These are phyloP conservation scores for Mamestra configurata DNA, from an alignment of 1,140 invertebrate species.

Conservation along the genomic window DNA sequence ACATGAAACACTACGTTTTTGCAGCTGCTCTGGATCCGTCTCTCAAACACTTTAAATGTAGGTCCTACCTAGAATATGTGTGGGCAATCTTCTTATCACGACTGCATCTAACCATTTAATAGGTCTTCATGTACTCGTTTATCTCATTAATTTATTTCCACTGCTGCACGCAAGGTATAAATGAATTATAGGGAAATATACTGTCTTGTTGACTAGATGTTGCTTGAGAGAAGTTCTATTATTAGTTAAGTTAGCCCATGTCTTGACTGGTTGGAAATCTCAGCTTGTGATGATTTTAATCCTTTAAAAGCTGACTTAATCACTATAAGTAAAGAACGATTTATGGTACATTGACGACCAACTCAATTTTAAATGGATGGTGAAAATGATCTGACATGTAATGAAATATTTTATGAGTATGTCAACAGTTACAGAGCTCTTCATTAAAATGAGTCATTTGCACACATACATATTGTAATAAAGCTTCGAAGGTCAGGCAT, in stretches of 20 bases:
- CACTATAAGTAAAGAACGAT: no score
- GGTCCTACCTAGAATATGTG: no score
- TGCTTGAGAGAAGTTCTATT: no score
- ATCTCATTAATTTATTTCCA: not conserved
- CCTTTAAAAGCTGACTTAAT: no score
- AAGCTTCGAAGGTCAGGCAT: conserved; percentile 22
- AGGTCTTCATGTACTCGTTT: not conserved
- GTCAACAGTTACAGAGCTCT: conserved; percentile 5
- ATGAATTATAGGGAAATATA: not conserved
- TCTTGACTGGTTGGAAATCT: no score
- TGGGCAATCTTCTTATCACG: no score
- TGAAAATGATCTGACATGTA: not conserved
- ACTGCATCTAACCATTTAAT: no score
- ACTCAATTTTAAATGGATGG: not conserved
- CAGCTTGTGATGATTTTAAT: no score
- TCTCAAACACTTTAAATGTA: no score
- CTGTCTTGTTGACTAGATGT: not conserved
- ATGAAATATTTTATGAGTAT: conserved; percentile 36
- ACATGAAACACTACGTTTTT: no score
- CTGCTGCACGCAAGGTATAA: not conserved
- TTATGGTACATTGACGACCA: not conserved
- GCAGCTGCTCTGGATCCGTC: no score
- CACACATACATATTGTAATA: conserved; percentile 32
- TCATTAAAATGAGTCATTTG: conserved; percentile 28
- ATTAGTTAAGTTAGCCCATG: no score